phyloP scores from a whole-genome alignment of 2,797 vertebrate genomes.

The Siniperca obscura region DNA sequence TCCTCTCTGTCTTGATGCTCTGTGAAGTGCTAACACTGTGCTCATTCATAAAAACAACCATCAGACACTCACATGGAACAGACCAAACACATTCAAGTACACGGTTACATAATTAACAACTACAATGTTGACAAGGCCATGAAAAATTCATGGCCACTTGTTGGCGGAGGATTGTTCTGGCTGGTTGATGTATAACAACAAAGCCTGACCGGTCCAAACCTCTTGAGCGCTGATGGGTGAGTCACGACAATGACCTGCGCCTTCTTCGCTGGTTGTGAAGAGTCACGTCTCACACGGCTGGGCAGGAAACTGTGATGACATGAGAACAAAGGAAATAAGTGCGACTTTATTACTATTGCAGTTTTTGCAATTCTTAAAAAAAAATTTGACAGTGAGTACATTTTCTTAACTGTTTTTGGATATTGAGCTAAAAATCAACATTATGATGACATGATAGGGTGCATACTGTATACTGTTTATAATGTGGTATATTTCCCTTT shows the following conservation, averaged over 20 bases:
- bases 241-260: conserved; percentile 41
- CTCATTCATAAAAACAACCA: conserved; percentile 69
- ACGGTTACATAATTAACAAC: conserved; percentile 64
- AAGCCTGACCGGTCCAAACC: conserved; percentile 42
- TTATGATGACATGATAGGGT: neutral
- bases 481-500: neutral
- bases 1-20: conserved; percentile 26
- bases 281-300: conserved; percentile 11
- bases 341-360: neutral
- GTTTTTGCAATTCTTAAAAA: neutral
- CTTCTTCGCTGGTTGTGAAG: conserved; percentile 27
- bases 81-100: conserved; percentile 52
- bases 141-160: conserved; percentile 68
- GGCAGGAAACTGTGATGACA: conserved; percentile 21
- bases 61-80: conserved; percentile 67
- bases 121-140: conserved; percentile 42
- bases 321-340: neutral
- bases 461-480: neutral
- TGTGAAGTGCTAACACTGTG: conserved; percentile 53
- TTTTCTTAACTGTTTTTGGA: neutral
- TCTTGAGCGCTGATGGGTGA: conserved; percentile 61
- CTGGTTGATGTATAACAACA: conserved; percentile 51
- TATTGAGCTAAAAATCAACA: neutral
- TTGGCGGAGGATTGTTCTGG: conserved; percentile 33
- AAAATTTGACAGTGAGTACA: neutral